Conservation (phyloP, 37 sponge, comb jelly and placozoan genomes). For the Spongilla lacustris region DNA sequence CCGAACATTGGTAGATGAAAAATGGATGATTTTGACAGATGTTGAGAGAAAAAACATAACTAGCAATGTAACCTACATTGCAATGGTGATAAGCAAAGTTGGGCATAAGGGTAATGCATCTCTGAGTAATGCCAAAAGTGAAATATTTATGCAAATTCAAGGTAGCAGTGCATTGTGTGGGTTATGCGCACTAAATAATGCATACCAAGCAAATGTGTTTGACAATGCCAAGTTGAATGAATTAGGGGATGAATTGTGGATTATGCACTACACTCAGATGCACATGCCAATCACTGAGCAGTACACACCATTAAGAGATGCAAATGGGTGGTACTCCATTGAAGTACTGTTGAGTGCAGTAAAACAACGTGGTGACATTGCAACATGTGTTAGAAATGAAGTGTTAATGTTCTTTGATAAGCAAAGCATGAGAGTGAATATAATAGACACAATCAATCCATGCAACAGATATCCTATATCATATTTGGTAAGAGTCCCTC, state of each 20-base stretch:
- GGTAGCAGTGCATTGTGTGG: not conserved
- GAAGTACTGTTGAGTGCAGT: not conserved
- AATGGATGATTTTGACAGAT: not conserved
- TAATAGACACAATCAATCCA: not conserved
- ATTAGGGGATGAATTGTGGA: not conserved
- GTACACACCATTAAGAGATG: not conserved
- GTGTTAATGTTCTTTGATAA: not conserved
- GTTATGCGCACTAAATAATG: not conserved
- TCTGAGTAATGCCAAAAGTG: not conserved
- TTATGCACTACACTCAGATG: not conserved
- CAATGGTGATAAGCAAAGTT: not conserved
- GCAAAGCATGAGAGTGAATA: not conserved
- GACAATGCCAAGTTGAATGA: not conserved
- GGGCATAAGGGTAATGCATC: not conserved
- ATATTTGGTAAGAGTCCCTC: not conserved
- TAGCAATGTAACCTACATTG: not conserved
- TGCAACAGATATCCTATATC: not conserved
- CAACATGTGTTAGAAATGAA: not conserved
- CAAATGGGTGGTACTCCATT: not conserved
- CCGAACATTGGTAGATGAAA: not conserved
- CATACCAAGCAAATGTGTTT: not conserved
- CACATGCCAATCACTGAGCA: not conserved
- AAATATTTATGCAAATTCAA: slow-evolving; percentile 1
- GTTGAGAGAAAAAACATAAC: not conserved
- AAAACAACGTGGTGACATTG: not conserved